Percentiles rank a stretch among this genome's conserved stretches.
These are phyloP conservation scores for Helarctos malayanus DNA, from an alignment of 2,797 vertebrate genomes.

Conservation along the genomic window DNA sequence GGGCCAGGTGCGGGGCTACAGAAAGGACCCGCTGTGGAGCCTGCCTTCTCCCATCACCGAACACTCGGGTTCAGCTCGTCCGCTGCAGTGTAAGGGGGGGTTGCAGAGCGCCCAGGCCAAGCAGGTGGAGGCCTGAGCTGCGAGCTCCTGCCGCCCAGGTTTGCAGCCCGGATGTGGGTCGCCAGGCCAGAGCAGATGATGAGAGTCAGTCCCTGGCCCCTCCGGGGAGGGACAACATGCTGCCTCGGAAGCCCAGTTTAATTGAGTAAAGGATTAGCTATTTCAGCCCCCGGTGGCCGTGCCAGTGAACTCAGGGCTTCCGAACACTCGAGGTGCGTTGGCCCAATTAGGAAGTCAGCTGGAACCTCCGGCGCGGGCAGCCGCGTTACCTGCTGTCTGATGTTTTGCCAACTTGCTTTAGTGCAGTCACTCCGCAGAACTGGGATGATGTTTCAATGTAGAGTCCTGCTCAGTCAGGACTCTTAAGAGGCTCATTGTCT, in stretches of 20 bases:
- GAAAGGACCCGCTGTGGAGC: not conserved
- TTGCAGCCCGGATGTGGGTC: not conserved
- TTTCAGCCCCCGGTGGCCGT: not conserved
- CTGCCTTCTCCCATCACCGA: not conserved
- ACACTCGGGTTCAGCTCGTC: not conserved
- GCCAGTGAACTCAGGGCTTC: not conserved
- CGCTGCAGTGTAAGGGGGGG: no score
- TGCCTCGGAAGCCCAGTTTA: slow-evolving; percentile 41
- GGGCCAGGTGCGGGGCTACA: not conserved
- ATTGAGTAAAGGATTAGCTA: slow-evolving; percentile 48
- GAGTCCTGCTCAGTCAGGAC: slow-evolving; percentile 61
- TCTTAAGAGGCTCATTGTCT: slow-evolving; percentile 75
- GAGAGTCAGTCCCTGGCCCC: not conserved
- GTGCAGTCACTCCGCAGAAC: slow-evolving; percentile 46
- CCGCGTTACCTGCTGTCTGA: slow-evolving; percentile 66
- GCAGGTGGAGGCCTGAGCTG: accelerated
- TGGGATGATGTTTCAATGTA: slow-evolving; percentile 75
- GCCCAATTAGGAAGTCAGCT: slow-evolving; percentile 67
- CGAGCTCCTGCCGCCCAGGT: not conserved
- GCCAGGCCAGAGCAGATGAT: not conserved
- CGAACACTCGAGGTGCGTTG: slow-evolving; percentile 18
- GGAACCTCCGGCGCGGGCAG: not conserved
- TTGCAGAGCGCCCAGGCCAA: not conserved
- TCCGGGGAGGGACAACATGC: not conserved
- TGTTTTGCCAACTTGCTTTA: slow-evolving; percentile 75